Conservation (phyloP, 2,797 vertebrate species). For the Perodicticus potto region DNA sequence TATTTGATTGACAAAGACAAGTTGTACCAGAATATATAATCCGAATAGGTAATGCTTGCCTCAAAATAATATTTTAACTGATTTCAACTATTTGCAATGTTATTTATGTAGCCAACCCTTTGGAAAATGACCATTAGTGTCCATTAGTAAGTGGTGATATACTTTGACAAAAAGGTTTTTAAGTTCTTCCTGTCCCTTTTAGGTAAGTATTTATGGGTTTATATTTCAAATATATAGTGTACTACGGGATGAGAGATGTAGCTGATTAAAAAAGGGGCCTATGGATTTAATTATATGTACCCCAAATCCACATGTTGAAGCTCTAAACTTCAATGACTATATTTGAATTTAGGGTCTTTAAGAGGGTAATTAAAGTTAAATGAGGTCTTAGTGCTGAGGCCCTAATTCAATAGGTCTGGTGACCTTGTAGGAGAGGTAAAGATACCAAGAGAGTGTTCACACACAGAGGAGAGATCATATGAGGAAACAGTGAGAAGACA, state of each 20-base stretch:
- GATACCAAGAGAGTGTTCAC: not conserved
- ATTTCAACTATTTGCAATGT: not conserved
- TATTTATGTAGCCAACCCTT: not conserved
- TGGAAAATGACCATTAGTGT: not conserved
- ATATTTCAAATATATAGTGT: not conserved
- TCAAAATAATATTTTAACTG: not conserved
- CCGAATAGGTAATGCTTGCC: not conserved
- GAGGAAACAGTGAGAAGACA: not conserved
- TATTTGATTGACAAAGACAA: not conserved
- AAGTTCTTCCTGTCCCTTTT: not conserved
- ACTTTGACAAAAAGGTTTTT: not conserved
- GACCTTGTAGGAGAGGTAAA: not conserved
- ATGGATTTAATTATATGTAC: not conserved
- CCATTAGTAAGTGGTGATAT: not conserved
- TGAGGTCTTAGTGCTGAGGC: not conserved
- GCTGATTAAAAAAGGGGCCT: not conserved
- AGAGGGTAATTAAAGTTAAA: not conserved
- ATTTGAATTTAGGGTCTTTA: not conserved
- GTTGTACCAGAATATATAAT: not conserved
- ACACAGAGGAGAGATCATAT: not conserved
- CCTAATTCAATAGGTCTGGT: not conserved
- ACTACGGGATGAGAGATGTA: not conserved
- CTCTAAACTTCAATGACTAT: not conserved
- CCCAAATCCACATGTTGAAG: fast-evolving
- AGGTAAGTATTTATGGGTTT: not conserved